These are phyloP conservation scores for Campylomormyrus tamandua DNA, from an alignment of 2,113 vertebrate species.

Conservation along the genomic window DNA sequence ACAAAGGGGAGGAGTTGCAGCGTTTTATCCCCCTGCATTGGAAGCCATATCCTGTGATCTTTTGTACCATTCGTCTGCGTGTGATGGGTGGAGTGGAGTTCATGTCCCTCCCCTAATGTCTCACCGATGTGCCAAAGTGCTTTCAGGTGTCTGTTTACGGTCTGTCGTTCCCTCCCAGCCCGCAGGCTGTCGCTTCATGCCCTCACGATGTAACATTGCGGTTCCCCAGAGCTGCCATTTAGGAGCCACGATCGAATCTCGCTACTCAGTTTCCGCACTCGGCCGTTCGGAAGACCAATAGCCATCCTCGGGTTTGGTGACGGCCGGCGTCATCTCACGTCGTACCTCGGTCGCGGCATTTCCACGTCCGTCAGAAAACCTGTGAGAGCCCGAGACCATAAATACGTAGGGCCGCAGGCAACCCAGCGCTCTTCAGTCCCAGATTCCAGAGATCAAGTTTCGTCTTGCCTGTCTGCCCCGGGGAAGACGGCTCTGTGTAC, in stretches of 20 bases:
- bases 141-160: conserved; percentile 16
- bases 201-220: no score
- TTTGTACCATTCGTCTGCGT: background rate
- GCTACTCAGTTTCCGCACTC: background rate
- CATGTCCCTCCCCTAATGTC: background rate
- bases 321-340: background rate
- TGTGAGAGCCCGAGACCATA: background rate
- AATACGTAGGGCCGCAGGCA: background rate
- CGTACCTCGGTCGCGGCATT: background rate
- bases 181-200: background rate
- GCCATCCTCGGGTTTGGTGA: background rate
- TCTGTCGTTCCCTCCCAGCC: conserved; percentile 15
- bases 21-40: background rate
- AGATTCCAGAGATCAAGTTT: conserved; percentile 14
- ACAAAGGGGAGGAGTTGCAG: background rate
- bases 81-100: background rate
- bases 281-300: background rate
- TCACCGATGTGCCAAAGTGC: conserved; percentile 26
- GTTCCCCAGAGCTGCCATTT: background rate
- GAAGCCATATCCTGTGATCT: background rate
- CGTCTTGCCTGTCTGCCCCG: background rate
- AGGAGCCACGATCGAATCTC: background rate
- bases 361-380: background rate
- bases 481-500: background rate
- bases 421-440: background rate